Evolutionary conservation across 2,113 vertebrate species (phyloP).

Genomic region (Brachypteracias leptosomus): DNA sequence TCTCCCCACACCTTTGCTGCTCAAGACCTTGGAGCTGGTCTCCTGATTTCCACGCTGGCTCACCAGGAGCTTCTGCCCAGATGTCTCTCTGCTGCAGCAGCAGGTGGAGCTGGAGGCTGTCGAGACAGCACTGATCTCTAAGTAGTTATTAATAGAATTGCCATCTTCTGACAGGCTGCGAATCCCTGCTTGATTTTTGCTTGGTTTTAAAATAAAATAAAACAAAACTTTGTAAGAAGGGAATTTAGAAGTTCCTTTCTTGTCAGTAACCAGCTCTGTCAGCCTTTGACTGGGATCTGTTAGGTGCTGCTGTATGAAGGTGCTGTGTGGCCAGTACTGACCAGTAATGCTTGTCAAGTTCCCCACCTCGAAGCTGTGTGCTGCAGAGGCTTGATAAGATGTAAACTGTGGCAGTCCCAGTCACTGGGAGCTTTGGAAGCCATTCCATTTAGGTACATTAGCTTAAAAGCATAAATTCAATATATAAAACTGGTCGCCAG

Average conservation of each 20-base stretch:
- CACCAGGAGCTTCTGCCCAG: background rate
- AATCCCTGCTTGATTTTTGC: background rate
- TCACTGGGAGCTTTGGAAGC: background rate
- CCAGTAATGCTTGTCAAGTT: background rate
- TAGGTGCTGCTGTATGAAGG: background rate
- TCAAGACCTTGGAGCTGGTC: background rate
- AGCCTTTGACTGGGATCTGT: background rate
- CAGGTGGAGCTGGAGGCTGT: conserved; percentile 54
- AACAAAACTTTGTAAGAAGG: background rate
- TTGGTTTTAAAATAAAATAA: background rate
- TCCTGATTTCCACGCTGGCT: background rate
- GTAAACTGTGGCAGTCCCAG: background rate
- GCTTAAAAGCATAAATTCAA: background rate
- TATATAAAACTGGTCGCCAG: background rate
- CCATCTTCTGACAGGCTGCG: background rate
- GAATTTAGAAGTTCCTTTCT: background rate
- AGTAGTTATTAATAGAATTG: background rate
- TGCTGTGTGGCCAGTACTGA: background rate
- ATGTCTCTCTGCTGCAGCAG: background rate
- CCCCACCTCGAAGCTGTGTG: background rate
- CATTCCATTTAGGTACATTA: background rate
- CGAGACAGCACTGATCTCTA: background rate
- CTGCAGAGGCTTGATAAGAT: background rate
- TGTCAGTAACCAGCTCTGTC: background rate
- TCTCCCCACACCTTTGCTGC: background rate